A percentile compares a stretch with the other conserved stretches of the same genome.
Conservation (phyloP, 2,888 invertebrate genomes). For the Callinectes sapidus region DNA sequence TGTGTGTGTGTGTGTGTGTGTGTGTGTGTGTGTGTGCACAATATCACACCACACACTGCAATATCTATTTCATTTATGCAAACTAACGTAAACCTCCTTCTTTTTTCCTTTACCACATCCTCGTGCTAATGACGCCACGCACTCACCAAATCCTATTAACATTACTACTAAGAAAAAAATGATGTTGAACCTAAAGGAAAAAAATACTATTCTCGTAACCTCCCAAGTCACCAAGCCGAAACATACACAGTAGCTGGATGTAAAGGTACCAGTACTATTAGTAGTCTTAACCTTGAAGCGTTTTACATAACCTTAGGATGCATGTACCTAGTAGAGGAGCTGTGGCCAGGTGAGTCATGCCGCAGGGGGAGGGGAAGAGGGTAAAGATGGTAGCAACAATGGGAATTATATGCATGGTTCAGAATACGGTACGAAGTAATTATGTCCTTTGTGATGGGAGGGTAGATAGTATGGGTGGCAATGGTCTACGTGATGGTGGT, state of each 20-base stretch:
- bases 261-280: not conserved
- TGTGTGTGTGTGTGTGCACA: not conserved
- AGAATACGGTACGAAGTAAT: slow-evolving; percentile 11
- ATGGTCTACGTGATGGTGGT: not conserved
- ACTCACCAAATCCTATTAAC: not conserved
- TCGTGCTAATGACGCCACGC: not conserved
- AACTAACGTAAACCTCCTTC: not conserved
- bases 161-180: not conserved
- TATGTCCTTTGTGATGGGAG: not conserved
- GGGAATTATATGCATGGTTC: slow-evolving; percentile 4
- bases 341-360: not conserved
- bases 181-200: not conserved
- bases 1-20: not conserved
- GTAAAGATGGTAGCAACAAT: not conserved
- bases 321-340: not conserved
- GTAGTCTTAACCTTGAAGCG: not conserved
- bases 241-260: not conserved
- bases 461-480: not conserved
- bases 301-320: not conserved
- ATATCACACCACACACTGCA: not conserved
- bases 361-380: not conserved
- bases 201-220: not conserved
- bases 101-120: not conserved
- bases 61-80: not conserved
- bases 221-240: not conserved